Percentiles rank a stretch among this genome's conserved stretches.
These are phyloP conservation scores for Congeria kusceri DNA, from an alignment of 2,888 invertebrate species.

Conservation along the genomic window DNA sequence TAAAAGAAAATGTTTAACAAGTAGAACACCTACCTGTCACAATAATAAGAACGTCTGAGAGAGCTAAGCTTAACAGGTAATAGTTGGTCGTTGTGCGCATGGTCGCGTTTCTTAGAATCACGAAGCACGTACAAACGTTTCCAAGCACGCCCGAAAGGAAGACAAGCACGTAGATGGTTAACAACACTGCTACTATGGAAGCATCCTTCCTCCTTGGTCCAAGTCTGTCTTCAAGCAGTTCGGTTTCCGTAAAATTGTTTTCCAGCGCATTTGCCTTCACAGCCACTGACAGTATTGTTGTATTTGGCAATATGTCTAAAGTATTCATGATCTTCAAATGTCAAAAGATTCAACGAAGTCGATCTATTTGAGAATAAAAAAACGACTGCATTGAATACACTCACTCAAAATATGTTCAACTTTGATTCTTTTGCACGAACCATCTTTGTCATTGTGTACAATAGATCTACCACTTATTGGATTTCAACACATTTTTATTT, in stretches of 20 bases:
- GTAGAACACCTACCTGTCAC: conserved; percentile 88
- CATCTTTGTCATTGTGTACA: too few species aligned
- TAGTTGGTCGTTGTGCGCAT: conserved; percentile 97
- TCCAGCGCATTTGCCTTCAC: too few species aligned
- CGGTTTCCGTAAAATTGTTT: not conserved
- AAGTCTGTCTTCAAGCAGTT: conserved; percentile 13
- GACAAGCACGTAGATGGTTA: conserved; percentile 57
- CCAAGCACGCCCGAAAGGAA: conserved; percentile 91
- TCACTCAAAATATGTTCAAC: too few species aligned
- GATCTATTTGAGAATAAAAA: too few species aligned
- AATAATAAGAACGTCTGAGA: conserved; percentile 93
- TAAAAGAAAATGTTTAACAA: not conserved
- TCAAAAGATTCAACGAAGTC: too few species aligned
- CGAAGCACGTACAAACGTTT: conserved; percentile 93
- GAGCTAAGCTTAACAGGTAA: conserved; percentile 94
- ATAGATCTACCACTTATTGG: too few species aligned
- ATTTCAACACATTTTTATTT: too few species aligned
- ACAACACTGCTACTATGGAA: conserved; percentile 33
- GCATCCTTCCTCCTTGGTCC: conserved; percentile 53
- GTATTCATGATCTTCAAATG: too few species aligned
- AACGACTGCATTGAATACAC: too few species aligned
- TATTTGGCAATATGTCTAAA: too few species aligned
- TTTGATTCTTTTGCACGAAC: too few species aligned
- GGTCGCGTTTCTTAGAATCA: conserved; percentile 92
- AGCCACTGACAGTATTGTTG: too few species aligned